Percentiles rank a stretch among this genome's conserved stretches.
Evolutionary conservation across 2,113 vertebrate species (phyloP).

Genomic region (Panurus biarmicus): DNA sequence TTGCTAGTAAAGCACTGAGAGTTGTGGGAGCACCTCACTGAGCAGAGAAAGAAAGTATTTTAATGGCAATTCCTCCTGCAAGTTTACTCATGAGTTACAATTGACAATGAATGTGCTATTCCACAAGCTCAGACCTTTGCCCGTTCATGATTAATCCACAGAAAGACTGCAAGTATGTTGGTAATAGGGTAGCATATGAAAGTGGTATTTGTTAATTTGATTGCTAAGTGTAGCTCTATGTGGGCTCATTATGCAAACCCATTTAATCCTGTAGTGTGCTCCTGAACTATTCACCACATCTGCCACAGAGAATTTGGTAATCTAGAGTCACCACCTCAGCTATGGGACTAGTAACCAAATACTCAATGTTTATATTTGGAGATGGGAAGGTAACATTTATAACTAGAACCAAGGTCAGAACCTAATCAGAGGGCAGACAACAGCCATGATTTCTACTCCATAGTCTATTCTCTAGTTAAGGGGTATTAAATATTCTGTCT

Average conservation of each 20-base stretch:
- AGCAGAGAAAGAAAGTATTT: background rate
- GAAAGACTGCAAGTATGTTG: background rate
- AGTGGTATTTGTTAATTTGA: background rate
- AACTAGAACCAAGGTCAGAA: background rate
- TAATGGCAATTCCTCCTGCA: background rate
- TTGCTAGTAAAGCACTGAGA: background rate
- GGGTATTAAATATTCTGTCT: background rate
- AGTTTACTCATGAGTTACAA: slow-evolving; percentile 1
- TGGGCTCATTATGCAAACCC: background rate
- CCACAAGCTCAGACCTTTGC: background rate
- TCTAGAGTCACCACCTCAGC: background rate
- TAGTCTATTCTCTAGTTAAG: background rate
- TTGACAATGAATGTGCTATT: background rate
- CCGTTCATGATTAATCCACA: background rate
- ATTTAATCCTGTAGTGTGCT: background rate
- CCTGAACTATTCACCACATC: background rate
- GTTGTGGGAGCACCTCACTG: background rate
- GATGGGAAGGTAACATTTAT: background rate
- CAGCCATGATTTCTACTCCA: too few relatives aligned
- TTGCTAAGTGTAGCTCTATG: background rate
- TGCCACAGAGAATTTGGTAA: background rate
- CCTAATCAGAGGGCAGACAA: background rate
- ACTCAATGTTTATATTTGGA: background rate
- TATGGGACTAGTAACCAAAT: background rate
- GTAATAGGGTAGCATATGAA: background rate